Percentiles rank a stretch among this genome's conserved stretches.
Conservation (phyloP, 2,113 vertebrate genomes). For the Polypterus bichir region DNA sequence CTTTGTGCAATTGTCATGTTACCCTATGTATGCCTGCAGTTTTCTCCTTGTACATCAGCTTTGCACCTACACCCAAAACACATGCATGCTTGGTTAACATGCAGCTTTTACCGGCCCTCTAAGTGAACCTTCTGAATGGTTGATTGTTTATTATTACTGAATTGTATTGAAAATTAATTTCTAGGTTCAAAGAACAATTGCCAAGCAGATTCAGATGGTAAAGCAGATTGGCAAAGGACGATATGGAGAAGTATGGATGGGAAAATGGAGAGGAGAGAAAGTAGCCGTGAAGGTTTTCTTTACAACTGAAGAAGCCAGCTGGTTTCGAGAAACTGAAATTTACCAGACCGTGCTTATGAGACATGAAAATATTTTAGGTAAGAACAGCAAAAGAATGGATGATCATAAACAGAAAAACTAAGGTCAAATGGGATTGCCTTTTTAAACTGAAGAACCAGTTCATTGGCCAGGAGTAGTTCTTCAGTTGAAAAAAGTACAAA, state of each 20-base stretch:
- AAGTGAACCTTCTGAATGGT: neutral
- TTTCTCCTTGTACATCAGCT: no score
- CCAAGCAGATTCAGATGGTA: constrained; percentile 97
- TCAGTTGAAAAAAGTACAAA: no score
- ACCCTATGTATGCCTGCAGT: no score
- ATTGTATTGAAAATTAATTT: neutral
- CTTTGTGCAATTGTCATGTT: no score
- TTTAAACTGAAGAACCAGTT: no score
- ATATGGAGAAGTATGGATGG: constrained; percentile 97
- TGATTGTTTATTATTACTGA: neutral
- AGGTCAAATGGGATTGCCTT: no score
- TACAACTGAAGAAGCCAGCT: constrained; percentile 93
- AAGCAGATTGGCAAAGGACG: constrained; percentile 94
- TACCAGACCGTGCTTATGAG: constrained; percentile 96
- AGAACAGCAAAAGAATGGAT: constrained; percentile 23
- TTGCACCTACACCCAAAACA: no score
- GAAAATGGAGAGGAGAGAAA: constrained; percentile 85
- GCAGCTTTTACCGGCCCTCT: neutral
- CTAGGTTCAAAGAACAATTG: constrained; percentile 93
- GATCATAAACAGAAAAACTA: no score
- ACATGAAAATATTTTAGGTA: constrained; percentile 93
- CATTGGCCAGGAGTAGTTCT: no score
- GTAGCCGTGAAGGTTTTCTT: constrained; percentile 96
- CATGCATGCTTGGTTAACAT: no score
- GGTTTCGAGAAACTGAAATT: constrained; percentile 97